phyloP scores from a whole-genome alignment of 2,888 invertebrate species.

The Hermaeophaga mercurialis region DNA sequence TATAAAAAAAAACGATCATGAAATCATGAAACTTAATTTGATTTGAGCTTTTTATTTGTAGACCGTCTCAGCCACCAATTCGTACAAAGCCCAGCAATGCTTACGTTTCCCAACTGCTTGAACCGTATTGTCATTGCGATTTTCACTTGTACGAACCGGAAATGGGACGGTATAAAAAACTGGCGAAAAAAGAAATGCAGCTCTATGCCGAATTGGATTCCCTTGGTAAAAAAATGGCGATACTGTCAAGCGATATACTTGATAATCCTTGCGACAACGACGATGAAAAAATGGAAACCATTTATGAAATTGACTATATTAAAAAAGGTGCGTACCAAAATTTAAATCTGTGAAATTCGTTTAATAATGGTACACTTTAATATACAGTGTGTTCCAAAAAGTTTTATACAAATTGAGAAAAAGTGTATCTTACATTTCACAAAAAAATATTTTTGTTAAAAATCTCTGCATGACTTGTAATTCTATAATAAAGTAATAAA shows the following conservation, averaged over 20 bases:
- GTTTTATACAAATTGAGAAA: no score
- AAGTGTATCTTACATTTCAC: no score
- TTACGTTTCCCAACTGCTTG: constrained; percentile 62
- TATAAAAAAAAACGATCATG: no score
- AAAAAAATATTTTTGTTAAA: no score
- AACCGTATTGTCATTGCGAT: constrained; percentile 70
- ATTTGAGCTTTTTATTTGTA: constrained; percentile 44
- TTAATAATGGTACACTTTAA: no score
- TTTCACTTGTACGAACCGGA: constrained; percentile 65
- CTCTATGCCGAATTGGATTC: constrained; percentile 63
- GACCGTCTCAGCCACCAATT: constrained; percentile 66
- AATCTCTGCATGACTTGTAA: no score
- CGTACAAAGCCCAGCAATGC: constrained; percentile 59
- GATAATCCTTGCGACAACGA: constrained; percentile 68
- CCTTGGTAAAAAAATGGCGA: constrained; percentile 61
- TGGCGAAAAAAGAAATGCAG: constrained; percentile 66
- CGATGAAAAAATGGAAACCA: constrained; percentile 66
- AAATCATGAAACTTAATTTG: no score
- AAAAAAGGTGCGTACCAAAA: constrained; percentile 60
- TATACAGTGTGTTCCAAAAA: no score
- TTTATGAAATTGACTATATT: constrained; percentile 66
- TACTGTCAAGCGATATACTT: constrained; percentile 65
- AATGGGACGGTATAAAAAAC: constrained; percentile 65
- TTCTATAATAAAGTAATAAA: no score
- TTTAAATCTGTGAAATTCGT: no score